Conservation (phyloP, 1,140 invertebrate species). For the Drosophila kurseongensis region DNA sequence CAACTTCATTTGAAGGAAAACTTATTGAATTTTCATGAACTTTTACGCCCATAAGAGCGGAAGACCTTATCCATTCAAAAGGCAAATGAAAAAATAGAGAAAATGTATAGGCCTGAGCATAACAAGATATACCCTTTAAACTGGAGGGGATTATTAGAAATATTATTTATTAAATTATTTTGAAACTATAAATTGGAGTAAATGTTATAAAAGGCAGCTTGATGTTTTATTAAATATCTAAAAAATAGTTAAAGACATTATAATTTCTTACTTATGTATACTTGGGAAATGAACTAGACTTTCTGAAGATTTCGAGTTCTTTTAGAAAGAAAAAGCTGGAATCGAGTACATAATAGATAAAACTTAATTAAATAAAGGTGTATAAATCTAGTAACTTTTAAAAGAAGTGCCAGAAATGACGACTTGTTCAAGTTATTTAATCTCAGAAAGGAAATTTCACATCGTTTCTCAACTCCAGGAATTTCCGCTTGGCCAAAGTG, state of each 20-base stretch:
- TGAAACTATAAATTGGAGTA: too few species aligned
- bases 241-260: too few species aligned
- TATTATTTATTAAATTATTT: background rate
- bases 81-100: slow-evolving; percentile 4
- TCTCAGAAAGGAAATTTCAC: slow-evolving; percentile 20
- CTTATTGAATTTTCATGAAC: slow-evolving; percentile 78
- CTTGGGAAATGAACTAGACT: too few species aligned
- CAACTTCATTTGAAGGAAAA: slow-evolving; percentile 62
- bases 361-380: too few species aligned
- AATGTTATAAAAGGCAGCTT: too few species aligned
- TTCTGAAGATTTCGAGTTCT: too few species aligned
- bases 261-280: too few species aligned
- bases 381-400: background rate
- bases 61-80: slow-evolving; percentile 4
- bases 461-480: slow-evolving; percentile 11
- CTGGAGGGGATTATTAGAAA: background rate
- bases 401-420: slow-evolving; percentile 1
- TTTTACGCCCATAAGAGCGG: slow-evolving; percentile 20
- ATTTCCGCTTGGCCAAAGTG: slow-evolving; percentile 40
- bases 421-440: slow-evolving; percentile 24
- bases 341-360: too few species aligned
- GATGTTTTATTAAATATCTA: too few species aligned
- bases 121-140: background rate
- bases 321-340: too few species aligned
- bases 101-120: slow-evolving; percentile 12